Base-by-base conservation (phyloP, 2,888 invertebrate species). In the Neoitamus cyanurus region DNA sequence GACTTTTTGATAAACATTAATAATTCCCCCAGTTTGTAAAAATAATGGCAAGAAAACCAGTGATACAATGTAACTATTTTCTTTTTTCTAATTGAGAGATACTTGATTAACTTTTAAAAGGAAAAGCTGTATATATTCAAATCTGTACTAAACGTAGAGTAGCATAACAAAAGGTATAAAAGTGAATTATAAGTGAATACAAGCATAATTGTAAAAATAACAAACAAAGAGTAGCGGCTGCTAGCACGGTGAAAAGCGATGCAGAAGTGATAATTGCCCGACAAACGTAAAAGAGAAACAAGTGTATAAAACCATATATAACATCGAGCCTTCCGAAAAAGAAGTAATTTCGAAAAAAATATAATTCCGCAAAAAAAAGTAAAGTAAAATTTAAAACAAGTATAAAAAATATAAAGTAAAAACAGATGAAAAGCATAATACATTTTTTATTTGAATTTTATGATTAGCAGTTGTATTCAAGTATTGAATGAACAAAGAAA, bases 271-370 rank as follows among this genome's bases (percentile, higher is more conserved):
- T 70, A 20, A 48, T 28, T 7, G 30, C n/a, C 31, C 13, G 30
- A 25, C 28, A 28, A 13, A 70, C n/a, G 46, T n/a, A 77, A 13
- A 6, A 69, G 31, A 68, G 34, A 37, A 37, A 37, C 37, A 11
- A 20, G 69, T 15, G 37, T 34, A 82, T 48, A 69, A 80, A 78
- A 69, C 36, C n/a, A 69, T 37, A 69, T 36, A 36, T 69, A 28
- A 82, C 82, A 69, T 82, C 82, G 82, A 82, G 82, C 82, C 82
- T 82, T 82, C 82, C 82, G 69, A 82, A 82, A 69, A n/a, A n/a
- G n/a, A n/a, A n/a, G n/a, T n/a, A n/a, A n/a, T n/a, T n/a, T n/a
- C n/a, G n/a, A n/a, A n/a, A n/a, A n/a, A n/a, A n/a, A n/a, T n/a
- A n/a, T n/a, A n/a, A n/a, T n/a, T n/a, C n/a, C n/a, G n/a, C n/a